A percentile compares a stretch with the other conserved stretches of the same genome.
Evolutionary conservation across 1,140 invertebrate genomes (phyloP).

Genomic region (Pseudomyrmex dendroicus): DNA sequence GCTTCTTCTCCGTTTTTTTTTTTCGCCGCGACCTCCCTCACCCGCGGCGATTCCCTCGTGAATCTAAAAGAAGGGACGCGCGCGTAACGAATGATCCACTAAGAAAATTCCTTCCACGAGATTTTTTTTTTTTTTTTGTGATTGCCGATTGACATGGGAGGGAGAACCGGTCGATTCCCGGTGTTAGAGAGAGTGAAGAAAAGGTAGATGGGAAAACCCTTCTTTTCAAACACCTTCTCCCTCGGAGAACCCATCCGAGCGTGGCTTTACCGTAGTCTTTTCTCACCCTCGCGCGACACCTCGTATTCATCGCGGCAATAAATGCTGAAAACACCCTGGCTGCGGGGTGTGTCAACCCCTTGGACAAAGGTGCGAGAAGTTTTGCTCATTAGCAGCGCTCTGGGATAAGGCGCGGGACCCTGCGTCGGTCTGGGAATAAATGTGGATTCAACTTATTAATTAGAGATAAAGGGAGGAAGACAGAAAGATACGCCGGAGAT

Average conservation of each 20-base stretch:
- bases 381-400: conserved; percentile 56
- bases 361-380: conserved; percentile 45
- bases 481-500: background rate
- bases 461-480: background rate
- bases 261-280: conserved; percentile 3
- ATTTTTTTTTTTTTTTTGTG: conserved; percentile 14
- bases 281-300: conserved; percentile 16
- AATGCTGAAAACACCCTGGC: conserved; percentile 54
- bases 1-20: conserved; percentile 5
- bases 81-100: conserved; percentile 58
- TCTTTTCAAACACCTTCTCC: conserved; percentile 5
- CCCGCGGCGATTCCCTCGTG: conserved; percentile 36
- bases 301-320: conserved; percentile 59
- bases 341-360: conserved; percentile 42
- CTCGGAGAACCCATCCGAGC: background rate
- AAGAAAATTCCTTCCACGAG: conserved; percentile 47
- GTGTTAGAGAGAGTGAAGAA: background rate
- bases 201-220: conserved; percentile 12
- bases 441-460: conserved; percentile 62
- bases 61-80: conserved; percentile 38
- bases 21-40: background rate
- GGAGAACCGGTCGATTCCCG: background rate
- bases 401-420: background rate
- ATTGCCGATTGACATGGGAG: background rate
- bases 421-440: conserved; percentile 24